A percentile compares a stretch with the other conserved stretches of the same genome.
phyloP scores from a whole-genome alignment of 2,797 vertebrate genomes.

The Thaleichthys pacificus region DNA sequence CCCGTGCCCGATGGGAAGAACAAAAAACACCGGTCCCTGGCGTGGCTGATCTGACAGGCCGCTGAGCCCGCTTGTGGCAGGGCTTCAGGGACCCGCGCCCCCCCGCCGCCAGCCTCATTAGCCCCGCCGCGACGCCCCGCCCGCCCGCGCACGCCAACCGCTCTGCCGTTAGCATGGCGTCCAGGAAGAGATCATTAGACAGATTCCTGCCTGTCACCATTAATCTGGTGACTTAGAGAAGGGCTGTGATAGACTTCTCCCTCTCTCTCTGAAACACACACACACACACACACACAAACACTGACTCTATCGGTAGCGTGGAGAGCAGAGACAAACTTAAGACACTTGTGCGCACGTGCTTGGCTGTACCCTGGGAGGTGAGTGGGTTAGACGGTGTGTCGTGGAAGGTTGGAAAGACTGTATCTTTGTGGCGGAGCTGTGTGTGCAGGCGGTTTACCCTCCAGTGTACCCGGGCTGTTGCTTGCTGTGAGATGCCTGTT shows the following conservation, averaged over 20 bases:
- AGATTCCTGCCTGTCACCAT: constrained; percentile 83
- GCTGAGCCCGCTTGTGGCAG: constrained; percentile 21
- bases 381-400: not conserved
- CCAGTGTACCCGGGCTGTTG: not conserved
- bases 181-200: constrained; percentile 82
- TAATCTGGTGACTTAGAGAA: constrained; percentile 79
- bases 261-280: constrained; percentile 21
- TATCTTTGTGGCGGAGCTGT: not conserved
- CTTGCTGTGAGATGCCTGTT: constrained; percentile 57
- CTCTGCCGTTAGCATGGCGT: constrained; percentile 78
- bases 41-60: constrained; percentile 49
- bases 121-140: constrained; percentile 54
- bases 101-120: constrained; percentile 72
- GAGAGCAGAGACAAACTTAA: constrained; percentile 8
- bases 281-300: constrained; percentile 9
- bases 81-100: constrained; percentile 62
- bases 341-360: too few relatives aligned
- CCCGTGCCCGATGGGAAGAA: constrained; percentile 59
- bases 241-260: constrained; percentile 68
- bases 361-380: too few relatives aligned
- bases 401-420: constrained; percentile 9
- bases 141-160: constrained; percentile 62
- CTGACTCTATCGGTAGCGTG: not conserved
- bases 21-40: constrained; percentile 49
- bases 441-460: not conserved